phyloP scores from a whole-genome alignment of 2,797 vertebrate species.

The Limosa lapponica region DNA sequence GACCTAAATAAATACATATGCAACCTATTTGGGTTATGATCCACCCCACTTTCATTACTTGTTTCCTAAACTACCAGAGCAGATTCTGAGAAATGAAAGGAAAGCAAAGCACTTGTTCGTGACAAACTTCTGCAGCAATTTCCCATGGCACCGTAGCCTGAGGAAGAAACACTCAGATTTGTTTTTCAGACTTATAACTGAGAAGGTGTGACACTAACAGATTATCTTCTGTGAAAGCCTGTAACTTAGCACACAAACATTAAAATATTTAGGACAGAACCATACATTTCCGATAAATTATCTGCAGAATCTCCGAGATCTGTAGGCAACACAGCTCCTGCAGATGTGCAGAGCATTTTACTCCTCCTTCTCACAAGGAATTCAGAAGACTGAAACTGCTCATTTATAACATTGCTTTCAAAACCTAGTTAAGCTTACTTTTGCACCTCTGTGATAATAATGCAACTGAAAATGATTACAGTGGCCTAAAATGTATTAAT shows the following conservation, averaged over 20 bases:
- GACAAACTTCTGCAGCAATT: background rate
- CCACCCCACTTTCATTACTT: background rate
- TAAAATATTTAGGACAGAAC: constrained; percentile 15
- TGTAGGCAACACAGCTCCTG: background rate
- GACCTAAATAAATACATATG: background rate
- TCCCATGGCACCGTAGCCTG: background rate
- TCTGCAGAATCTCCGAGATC: background rate
- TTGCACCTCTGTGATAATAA: background rate
- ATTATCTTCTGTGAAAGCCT: background rate
- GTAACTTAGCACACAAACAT: background rate
- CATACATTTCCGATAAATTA: background rate
- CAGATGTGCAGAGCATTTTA: background rate
- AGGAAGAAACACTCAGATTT: background rate
- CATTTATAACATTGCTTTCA: background rate
- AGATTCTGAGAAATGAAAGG: background rate
- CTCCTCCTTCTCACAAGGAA: background rate
- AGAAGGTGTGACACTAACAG: background rate
- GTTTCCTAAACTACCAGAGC: background rate
- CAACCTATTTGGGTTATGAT: background rate
- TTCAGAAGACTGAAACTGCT: background rate
- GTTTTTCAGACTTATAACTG: background rate
- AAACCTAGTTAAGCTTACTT: background rate
- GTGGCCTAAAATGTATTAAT: constrained; percentile 38
- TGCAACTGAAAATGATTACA: background rate
- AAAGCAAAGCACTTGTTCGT: background rate